Conservation (phyloP, 2,113 vertebrate species). For the Glareola pratincola region DNA sequence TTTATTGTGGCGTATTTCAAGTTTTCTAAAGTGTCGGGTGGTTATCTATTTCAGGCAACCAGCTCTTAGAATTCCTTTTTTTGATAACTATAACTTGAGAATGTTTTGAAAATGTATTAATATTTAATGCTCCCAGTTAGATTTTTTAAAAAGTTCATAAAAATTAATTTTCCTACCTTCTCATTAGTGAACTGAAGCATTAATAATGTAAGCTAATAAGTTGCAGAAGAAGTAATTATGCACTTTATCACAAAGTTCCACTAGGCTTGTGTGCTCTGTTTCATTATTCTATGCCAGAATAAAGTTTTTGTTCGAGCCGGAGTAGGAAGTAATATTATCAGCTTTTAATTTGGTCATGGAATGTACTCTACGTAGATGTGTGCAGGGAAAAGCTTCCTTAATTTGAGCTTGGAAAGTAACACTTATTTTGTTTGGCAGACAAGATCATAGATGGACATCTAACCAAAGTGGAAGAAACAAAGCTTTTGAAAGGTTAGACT, state of each 20-base stretch:
- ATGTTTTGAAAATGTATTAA: not conserved
- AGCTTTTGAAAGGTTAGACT: slow-evolving; percentile 82
- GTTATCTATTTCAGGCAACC: not conserved
- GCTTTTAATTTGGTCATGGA: slow-evolving; percentile 86
- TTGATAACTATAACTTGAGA: not conserved
- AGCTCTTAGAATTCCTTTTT: not conserved
- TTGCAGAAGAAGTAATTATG: not conserved
- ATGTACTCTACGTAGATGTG: slow-evolving; percentile 67
- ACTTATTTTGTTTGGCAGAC: slow-evolving; percentile 83
- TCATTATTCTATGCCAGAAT: slow-evolving; percentile 35
- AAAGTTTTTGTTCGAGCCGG: slow-evolving; percentile 64
- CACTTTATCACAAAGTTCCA: not conserved
- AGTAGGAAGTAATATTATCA: slow-evolving; percentile 73
- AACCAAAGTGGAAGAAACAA: slow-evolving; percentile 82
- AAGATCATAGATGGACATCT: slow-evolving; percentile 84
- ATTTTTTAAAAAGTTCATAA: not conserved
- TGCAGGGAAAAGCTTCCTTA: slow-evolving; percentile 65
- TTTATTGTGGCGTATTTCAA: not conserved
- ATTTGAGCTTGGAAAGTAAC: slow-evolving; percentile 74
- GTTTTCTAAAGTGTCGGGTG: not conserved
- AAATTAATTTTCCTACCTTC: not conserved
- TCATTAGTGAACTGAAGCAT: slow-evolving; percentile 12
- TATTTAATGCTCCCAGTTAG: not conserved
- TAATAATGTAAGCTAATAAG: not conserved
- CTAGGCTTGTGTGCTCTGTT: not conserved